Conservation (phyloP, 2,888 invertebrate genomes). For the Platerodrilus igneus region DNA sequence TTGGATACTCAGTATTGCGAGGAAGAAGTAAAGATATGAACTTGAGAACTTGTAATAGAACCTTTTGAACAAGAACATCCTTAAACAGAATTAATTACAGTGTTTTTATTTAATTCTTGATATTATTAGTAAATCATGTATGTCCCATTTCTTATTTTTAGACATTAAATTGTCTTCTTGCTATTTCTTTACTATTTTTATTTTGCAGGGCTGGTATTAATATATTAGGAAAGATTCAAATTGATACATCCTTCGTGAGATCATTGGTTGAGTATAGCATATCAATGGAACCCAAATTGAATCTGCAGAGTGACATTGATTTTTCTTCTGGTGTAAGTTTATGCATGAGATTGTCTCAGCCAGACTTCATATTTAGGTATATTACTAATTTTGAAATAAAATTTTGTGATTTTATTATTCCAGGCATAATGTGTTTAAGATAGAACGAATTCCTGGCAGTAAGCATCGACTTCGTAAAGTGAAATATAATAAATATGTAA, state of each 20-base stretch:
- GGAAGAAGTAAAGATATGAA: no score
- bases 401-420: constrained; percentile 13
- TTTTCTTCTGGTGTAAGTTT: constrained; percentile 70
- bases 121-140: no score
- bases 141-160: no score
- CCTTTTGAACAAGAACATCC: no score
- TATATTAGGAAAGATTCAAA: constrained; percentile 57
- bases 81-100: no score
- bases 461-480: constrained; percentile 58
- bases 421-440: constrained; percentile 61
- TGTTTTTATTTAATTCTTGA: no score
- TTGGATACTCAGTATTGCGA: no score
- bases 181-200: no score
- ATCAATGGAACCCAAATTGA: constrained; percentile 63
- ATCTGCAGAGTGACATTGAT: constrained; percentile 69
- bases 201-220: constrained; percentile 62
- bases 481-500: constrained; percentile 51
- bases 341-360: constrained; percentile 71
- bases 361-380: constrained; percentile 60
- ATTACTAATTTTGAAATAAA: constrained; percentile 18
- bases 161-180: no score
- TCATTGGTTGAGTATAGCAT: constrained; percentile 62
- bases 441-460: constrained; percentile 61
- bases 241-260: constrained; percentile 62
- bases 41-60: no score